Evolutionary conservation across 1,140 invertebrate species (phyloP), one percentile per base, ranked within the genome.

Genomic region (Lordiphosa mommai): DNA sequence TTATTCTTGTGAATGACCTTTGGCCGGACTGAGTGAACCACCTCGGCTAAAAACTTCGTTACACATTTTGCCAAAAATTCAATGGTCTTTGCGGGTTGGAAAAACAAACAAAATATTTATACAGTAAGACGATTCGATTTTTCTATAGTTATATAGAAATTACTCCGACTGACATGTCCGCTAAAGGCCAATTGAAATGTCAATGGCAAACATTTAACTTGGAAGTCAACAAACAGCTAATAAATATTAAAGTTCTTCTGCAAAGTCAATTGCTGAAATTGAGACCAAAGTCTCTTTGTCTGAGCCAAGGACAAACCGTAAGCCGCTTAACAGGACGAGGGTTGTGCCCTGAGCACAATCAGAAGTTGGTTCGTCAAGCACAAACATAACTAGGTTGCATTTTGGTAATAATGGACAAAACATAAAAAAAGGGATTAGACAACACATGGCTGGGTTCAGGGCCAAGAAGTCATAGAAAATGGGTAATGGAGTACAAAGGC

Each of bases 31-130:
- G n/a, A n/a, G n/a, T n/a, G n/a, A n/a, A n/a, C n/a, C n/a, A n/a
- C n/a, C n/a, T n/a, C n/a, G n/a, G n/a, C n/a, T n/a, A n/a, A n/a
- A n/a, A n/a, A n/a, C n/a, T n/a, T n/a, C n/a, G n/a, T n/a, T n/a
- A n/a, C n/a, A n/a, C n/a, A n/a, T 77, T 84, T 84, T 84, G 77
- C 77, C 77, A 84, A 77, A 85, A 85, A 85, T 77, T 84, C 79
- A 71, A 77, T 77, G 72, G 57, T 70, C 53, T 46, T 50, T 70
- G 65, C 29, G 65, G 65, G 57, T 17, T 69, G 41, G 20, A 56
- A 51, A 57, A 79, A 69, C 52, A 66, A 57, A 58, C 40, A 33
- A 29, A 27, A 27, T 27, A 27, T 27, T 27, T 27, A 27, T 27
- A 27, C 23, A 27, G 23, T 27, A 27, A 27, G 32, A 13, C 12